Evolutionary conservation across 2,888 invertebrate species (phyloP), one percentile per base, ranked within the genome.

Genomic region (Sphaeridia pumilis): DNA sequence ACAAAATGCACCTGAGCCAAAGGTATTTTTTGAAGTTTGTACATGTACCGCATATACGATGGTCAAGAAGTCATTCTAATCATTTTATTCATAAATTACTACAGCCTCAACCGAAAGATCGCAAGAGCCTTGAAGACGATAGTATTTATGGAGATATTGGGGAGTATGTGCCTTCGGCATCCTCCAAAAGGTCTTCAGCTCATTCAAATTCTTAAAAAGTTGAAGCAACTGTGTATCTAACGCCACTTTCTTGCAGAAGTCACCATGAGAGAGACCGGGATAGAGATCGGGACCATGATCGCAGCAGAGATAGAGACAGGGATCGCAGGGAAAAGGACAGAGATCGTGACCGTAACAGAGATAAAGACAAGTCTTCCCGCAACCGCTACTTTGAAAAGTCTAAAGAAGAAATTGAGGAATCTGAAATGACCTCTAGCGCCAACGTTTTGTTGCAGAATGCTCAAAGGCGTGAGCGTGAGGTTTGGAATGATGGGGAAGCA

Each of bases 141-240:
- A 85, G 84, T 4, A 97, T 97, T 63, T 97, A 92, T 70, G 94
- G 88, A 44, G 93, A 95, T 49, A 82, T 93, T 57, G 94, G 87
- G 0, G 90, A 92, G 27, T 93, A 93, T 69, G 78, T 79, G n/a
- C 80, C 84, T 1, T 67, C 73, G 0, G 20, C 38, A 5, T n/a
- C n/a, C n/a, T n/a, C n/a, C n/a, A n/a, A n/a, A n/a, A n/a, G n/a
- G n/a, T n/a, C n/a, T n/a, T n/a, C n/a, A n/a, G n/a, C n/a, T n/a
- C n/a, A n/a, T n/a, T n/a, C n/a, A n/a, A n/a, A n/a, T n/a, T n/a
- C n/a, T n/a, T n/a, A n/a, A n/a, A n/a, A n/a, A n/a, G n/a, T n/a
- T n/a, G n/a, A n/a, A n/a, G n/a, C n/a, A n/a, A n/a, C n/a, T n/a
- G n/a, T n/a, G n/a, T n/a, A n/a, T n/a, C n/a, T n/a, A n/a, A n/a